These are phyloP conservation scores for Daubentonia madagascariensis DNA, from an alignment of 2,113 vertebrate genomes.

Conservation along the genomic window DNA sequence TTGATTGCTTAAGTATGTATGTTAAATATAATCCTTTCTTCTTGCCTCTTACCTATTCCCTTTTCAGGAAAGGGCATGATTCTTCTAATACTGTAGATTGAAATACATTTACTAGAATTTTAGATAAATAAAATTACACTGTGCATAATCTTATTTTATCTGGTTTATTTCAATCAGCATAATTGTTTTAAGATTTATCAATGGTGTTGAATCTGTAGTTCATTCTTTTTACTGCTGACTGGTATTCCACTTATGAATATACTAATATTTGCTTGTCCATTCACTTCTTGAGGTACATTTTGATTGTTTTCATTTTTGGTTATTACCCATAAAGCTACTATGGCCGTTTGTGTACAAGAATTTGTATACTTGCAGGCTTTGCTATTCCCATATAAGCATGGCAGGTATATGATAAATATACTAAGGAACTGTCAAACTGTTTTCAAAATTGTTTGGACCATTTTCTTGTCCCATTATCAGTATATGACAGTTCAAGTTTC, in stretches of 20 bases:
- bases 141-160: too few species aligned
- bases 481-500: background rate
- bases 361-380: background rate
- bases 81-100: background rate
- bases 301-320: background rate
- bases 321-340: background rate
- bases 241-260: background rate
- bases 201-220: background rate
- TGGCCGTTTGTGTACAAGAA: background rate
- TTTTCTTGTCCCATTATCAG: background rate
- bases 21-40: background rate
- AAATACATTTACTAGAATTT: background rate
- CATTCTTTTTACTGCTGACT: background rate
- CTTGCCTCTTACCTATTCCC: background rate
- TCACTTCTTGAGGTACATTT: background rate
- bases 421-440: background rate
- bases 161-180: background rate
- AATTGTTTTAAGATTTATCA: background rate
- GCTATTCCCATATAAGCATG: background rate
- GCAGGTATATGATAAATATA: background rate
- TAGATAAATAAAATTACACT: background rate
- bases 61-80: background rate
- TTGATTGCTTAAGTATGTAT: background rate
- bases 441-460: background rate
- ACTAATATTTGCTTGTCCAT: background rate